phyloP scores from a whole-genome alignment of 1,140 invertebrate species.

The Bathynomus jamesi region DNA sequence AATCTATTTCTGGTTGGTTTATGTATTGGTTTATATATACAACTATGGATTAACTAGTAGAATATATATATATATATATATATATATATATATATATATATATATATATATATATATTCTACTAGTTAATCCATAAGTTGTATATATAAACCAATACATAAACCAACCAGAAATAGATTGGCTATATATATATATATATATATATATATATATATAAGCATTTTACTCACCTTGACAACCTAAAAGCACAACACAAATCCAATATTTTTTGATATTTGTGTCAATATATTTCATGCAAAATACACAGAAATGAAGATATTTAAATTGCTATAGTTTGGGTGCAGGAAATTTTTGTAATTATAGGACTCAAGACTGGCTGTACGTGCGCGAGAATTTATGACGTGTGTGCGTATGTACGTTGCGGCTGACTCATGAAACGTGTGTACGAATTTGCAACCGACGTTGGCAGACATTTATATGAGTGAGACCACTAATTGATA shows the following conservation, averaged over 20 bases:
- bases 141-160: not conserved
- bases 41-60: not conserved
- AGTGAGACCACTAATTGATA: not conserved
- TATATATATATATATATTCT: constrained; percentile 3
- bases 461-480: not conserved
- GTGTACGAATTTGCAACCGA: not conserved
- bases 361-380: too few relatives aligned
- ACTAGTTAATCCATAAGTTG: too few relatives aligned
- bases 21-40: not conserved
- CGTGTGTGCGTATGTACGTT: too few relatives aligned
- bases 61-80: not conserved
- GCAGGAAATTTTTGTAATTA: not conserved
- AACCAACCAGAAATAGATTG: not conserved
- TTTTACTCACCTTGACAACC: not conserved
- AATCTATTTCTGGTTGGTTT: too few relatives aligned
- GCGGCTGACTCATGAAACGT: too few relatives aligned
- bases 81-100: constrained; percentile 3
- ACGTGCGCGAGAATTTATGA: too few relatives aligned
- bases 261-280: not conserved
- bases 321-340: too few relatives aligned
- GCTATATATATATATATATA: not conserved
- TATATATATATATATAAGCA: not conserved
- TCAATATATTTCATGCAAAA: not conserved
- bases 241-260: not conserved
- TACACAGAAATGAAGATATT: not conserved